Evolutionary conservation across 2,797 vertebrate genomes (phyloP), one percentile per base, ranked within the genome.

Genomic region (Galagoides demidoff): DNA sequence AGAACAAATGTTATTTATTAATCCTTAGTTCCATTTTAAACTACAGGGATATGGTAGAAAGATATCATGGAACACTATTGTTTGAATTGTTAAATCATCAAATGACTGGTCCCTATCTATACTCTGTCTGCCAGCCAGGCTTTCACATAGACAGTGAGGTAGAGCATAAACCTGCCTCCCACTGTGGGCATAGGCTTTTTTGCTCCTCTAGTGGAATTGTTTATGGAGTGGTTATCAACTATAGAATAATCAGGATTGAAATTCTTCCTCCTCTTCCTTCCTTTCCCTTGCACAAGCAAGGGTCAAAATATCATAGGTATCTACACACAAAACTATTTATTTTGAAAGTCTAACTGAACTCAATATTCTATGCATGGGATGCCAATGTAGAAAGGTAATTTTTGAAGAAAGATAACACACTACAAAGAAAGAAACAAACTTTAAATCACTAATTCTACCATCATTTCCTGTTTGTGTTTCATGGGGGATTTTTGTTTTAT

Each of bases 191-290:
- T 4, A 43, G 39, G 39, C 39, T 57, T 90, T 82, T 89, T 84
- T 11, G 14, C 10, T 84, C 66, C 78, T 7, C 22, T 43, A 14
- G 22, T 8, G 34, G 39, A 23, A 29, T 43, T 55, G 8, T 78
- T 78, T 45, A 39, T 49, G 45, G 20, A 49, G 14, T n/a, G n/a
- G 29, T 52, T 52, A 52, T 52, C 49, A 52, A 52, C 2, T 59
- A 17, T 70, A 91, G 89, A 89, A 88, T 27, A 85, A 78, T 19
- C 31, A 74, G 49, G 59, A 92, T 20, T 34, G 19, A 85, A 94
- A 66, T 68, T 94, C 16, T 37, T 27, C 31, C 12, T 43, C 39
- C 39, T 43, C 39, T 43, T 43, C 39, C 39, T 43, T 43, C 39
- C 39, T 43, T 43, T 43, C 39, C 39, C 39, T 43, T 43, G 39